Conservation (phyloP, 2,888 invertebrate genomes). For the Aspidiotus rigidus region DNA sequence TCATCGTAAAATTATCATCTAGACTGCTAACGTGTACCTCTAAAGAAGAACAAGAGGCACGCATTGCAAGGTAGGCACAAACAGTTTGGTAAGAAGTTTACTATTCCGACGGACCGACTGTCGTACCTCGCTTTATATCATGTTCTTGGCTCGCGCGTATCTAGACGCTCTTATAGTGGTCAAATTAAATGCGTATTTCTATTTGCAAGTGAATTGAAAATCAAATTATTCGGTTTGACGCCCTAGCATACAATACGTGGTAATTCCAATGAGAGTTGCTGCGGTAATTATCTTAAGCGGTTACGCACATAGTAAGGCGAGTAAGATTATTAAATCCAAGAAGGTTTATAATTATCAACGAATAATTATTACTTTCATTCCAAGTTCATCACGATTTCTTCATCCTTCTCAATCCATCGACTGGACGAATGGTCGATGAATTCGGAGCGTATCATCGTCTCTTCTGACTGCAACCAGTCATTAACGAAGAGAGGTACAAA, state of each 20-base stretch:
- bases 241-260: neutral
- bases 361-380: slow-evolving; percentile 31
- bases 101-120: too few relatives aligned
- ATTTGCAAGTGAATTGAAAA: neutral
- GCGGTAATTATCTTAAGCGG: neutral
- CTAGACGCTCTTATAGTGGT: too few relatives aligned
- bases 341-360: slow-evolving; percentile 25
- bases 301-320: neutral
- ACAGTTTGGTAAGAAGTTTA: too few relatives aligned
- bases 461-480: slow-evolving; percentile 19
- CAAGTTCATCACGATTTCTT: slow-evolving; percentile 31
- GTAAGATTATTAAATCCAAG: slow-evolving; percentile 22
- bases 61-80: too few relatives aligned
- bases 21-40: too few relatives aligned
- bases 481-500: slow-evolving; percentile 27
- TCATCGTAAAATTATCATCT: too few relatives aligned
- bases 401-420: slow-evolving; percentile 24
- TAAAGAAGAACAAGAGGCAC: too few relatives aligned
- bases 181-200: too few relatives aligned
- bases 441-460: slow-evolving; percentile 30
- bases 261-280: neutral
- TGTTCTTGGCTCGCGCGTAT: too few relatives aligned
- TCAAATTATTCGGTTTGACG: neutral
- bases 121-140: too few relatives aligned
- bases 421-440: slow-evolving; percentile 27